Evolutionary conservation across 37 sponge, comb jelly and placozoan species (phyloP).

Genomic region (Aplysina aerophoba): DNA sequence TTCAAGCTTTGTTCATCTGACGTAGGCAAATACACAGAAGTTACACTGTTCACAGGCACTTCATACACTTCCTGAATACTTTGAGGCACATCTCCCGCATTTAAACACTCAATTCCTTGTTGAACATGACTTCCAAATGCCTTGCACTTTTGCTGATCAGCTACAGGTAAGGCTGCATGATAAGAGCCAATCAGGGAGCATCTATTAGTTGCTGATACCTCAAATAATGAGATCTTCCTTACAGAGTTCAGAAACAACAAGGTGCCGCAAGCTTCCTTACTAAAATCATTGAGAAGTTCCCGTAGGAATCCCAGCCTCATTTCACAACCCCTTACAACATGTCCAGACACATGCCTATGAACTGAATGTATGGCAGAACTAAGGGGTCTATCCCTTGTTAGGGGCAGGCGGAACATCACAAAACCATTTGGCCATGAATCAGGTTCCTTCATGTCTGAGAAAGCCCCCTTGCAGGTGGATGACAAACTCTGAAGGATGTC

Average conservation of each 20-base stretch:
- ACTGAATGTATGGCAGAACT: neutral
- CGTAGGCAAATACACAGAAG: neutral
- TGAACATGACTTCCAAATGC: neutral
- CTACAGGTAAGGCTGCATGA: neutral
- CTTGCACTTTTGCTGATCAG: neutral
- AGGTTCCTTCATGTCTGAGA: neutral
- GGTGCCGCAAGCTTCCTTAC: slow-evolving; percentile 11
- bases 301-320: slow-evolving; percentile 8
- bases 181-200: slow-evolving; percentile 20
- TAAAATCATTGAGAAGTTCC: slow-evolving; percentile 27
- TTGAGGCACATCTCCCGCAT: no score
- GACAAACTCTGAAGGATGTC: slow-evolving; percentile 28
- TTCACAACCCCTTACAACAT: neutral
- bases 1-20: neutral
- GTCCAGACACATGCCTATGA: no score
- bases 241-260: slow-evolving; percentile 63
- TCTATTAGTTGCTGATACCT: slow-evolving; percentile 44
- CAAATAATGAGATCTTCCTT: slow-evolving; percentile 58
- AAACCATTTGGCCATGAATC: slow-evolving; percentile 33
- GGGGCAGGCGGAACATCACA: slow-evolving; percentile 66
- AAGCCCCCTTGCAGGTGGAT: neutral
- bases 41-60: neutral
- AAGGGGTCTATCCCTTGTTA: slow-evolving; percentile 21
- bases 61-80: no score
- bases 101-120: no score